phyloP scores from a whole-genome alignment of 2,888 invertebrate genomes.

The Meteorus colon region DNA sequence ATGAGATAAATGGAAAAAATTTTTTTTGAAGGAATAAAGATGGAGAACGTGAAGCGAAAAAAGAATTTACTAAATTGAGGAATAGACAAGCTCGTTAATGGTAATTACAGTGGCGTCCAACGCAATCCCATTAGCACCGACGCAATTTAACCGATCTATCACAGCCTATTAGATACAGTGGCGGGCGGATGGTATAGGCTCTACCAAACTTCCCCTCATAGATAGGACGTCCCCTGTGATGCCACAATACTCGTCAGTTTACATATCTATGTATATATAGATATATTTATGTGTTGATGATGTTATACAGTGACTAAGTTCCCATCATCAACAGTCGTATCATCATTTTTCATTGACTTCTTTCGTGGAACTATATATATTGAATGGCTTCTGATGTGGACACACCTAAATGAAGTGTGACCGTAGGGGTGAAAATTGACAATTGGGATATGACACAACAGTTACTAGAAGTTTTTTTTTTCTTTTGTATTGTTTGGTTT shows the following conservation, averaged over 20 bases:
- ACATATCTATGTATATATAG: neutral
- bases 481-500: neutral
- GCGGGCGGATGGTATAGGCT: slow-evolving; percentile 52
- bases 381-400: slow-evolving; percentile 9
- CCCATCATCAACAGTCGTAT: slow-evolving; percentile 2
- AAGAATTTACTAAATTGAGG: slow-evolving; percentile 41
- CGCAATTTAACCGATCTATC: slow-evolving; percentile 74
- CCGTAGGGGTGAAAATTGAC: neutral
- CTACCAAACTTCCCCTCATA: slow-evolving; percentile 50
- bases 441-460: neutral
- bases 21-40: slow-evolving; percentile 16
- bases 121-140: slow-evolving; percentile 73
- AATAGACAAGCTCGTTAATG: slow-evolving; percentile 62
- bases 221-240: slow-evolving; percentile 26
- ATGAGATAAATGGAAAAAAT: neutral
- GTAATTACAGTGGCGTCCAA: slow-evolving; percentile 72
- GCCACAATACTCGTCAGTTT: slow-evolving; percentile 20
- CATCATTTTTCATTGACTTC: slow-evolving; percentile 35
- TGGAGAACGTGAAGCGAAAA: neutral
- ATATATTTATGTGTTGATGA: slow-evolving; percentile 2
- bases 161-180: slow-evolving; percentile 73
- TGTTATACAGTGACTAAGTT: slow-evolving; percentile 8
- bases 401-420: slow-evolving; percentile 10
- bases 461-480: neutral
- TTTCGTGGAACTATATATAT: slow-evolving; percentile 10